Base-by-base conservation (phyloP, 2,113 vertebrate species). In the Lamprotornis superbus region DNA sequence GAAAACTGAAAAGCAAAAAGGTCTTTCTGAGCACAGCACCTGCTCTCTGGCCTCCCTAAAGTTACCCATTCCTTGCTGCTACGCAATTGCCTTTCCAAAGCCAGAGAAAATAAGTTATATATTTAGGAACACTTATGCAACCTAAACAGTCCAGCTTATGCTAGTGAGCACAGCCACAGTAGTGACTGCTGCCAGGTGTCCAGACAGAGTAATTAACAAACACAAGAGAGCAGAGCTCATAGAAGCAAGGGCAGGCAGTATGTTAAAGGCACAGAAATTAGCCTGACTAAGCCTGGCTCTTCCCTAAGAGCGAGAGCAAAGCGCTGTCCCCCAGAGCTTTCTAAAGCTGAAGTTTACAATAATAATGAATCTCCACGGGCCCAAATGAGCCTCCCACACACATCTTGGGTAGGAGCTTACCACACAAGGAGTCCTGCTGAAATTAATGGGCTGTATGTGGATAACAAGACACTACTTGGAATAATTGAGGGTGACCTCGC, bases 361-460 rank as follows among this genome's bases (percentile, higher is more conserved):
- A 96, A 94, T 87, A 93, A 88, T 69, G 87, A 94, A 90, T 88
- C 90, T 92, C 87, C 52, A 83, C n/a, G 90, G 90, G 47, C 87
- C 75, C 68, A 67, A 80, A 60, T 39, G 78, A 80, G 75, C 94
- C 75, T 94, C 94, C 89, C 94, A 94, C 94, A 92, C 91, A 88
- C 82, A 67, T 83, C 68, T 93, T 0, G 24, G 30, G 44, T 83
- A 77, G 64, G 59, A 80, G 19, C 50, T 91, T 95, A 77, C 94
- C 94, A 90, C 94, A 93, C 94, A 94, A 85, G 71, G 47, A 93
- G 95, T 60, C 61, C 75, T 70, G 71, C 30, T 85, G 78, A 88
- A 91, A 87, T 80, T 61, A 76, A 93, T 83, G 78, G 33, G 33
- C 78, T 93, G 75, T 50, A 33, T 46, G n/a, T 61, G 91, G 59